phyloP scores from a whole-genome alignment of 37 sponge, comb jelly and placozoan species.

The Agelas oroides region DNA sequence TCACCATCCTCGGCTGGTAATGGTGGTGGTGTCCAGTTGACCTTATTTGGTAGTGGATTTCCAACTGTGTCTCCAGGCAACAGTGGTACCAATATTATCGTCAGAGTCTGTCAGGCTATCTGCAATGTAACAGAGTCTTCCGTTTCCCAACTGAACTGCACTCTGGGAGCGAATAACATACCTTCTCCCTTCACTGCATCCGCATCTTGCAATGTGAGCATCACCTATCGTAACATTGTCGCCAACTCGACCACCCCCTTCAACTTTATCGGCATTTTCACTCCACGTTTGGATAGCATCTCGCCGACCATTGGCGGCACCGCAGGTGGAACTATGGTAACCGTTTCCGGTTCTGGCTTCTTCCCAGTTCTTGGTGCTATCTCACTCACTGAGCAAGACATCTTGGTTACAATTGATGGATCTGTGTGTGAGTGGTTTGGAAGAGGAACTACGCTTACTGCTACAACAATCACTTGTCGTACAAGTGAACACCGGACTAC shows the following conservation, averaged over 20 bases:
- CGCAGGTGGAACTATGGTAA: constrained; percentile 89
- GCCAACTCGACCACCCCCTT: constrained; percentile 17
- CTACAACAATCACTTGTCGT: constrained; percentile 66
- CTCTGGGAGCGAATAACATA: constrained; percentile 5
- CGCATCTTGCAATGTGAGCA: background rate
- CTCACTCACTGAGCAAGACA: background rate
- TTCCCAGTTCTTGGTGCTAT: constrained; percentile 13
- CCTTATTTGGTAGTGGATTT: constrained; percentile 72
- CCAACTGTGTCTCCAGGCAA: background rate
- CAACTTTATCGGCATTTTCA: constrained; percentile 42
- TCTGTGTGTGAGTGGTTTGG: constrained; percentile 65
- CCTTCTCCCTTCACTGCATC: background rate
- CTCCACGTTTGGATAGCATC: constrained; percentile 67
- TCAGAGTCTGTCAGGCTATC: constrained; percentile 16
- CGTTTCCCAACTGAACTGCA: constrained; percentile 41
- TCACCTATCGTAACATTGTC: background rate
- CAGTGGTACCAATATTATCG: constrained; percentile 4
- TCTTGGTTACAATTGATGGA: constrained; percentile 72
- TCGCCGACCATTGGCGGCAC: constrained; percentile 82
- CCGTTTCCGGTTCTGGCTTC: constrained; percentile 78
- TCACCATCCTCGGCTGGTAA: constrained; percentile 61
- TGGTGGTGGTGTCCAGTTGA: constrained; percentile 75
- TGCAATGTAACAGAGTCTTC: constrained; percentile 25
- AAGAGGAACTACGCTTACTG: background rate
- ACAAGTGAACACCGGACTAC: constrained; percentile 69